Evolutionary conservation across 2,113 vertebrate genomes (phyloP).

Genomic region (Carassius carassius): DNA sequence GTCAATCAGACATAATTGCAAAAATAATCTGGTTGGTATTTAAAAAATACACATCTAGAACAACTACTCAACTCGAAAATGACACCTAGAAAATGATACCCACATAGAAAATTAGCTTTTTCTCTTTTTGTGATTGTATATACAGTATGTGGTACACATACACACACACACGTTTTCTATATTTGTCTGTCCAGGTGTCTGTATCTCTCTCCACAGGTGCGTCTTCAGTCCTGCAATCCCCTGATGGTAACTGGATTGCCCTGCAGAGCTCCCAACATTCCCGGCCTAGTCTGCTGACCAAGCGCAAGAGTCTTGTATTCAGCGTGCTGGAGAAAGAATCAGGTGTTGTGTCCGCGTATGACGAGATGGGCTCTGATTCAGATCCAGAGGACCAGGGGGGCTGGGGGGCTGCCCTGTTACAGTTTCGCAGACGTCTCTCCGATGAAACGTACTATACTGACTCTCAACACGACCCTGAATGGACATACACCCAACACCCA

Average conservation of each 20-base stretch:
- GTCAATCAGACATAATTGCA: background rate
- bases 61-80: no score
- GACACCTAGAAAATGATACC: background rate
- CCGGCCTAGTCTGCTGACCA: slow-evolving; percentile 82
- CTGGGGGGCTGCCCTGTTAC: slow-evolving; percentile 67
- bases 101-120: background rate
- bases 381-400: slow-evolving; percentile 72
- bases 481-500: slow-evolving; percentile 78
- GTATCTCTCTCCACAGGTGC: slow-evolving; percentile 59
- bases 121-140: slow-evolving; percentile 12
- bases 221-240: slow-evolving; percentile 83
- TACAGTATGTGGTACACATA: background rate
- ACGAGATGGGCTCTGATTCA: slow-evolving; percentile 85
- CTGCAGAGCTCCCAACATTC: slow-evolving; percentile 80
- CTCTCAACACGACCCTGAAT: slow-evolving; percentile 77
- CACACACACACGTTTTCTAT: background rate
- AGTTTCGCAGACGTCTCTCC: slow-evolving; percentile 70
- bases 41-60: background rate
- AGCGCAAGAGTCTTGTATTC: slow-evolving; percentile 84
- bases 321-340: slow-evolving; percentile 85
- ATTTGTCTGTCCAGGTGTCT: slow-evolving; percentile 30
- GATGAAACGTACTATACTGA: slow-evolving; percentile 76
- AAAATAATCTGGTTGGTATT: background rate
- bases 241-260: slow-evolving; percentile 95
- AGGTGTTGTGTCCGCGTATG: slow-evolving; percentile 83